Percentiles rank a stretch among this genome's conserved stretches.
Conservation (phyloP, 1,140 invertebrate genomes). For the Pogonus chalceus region DNA sequence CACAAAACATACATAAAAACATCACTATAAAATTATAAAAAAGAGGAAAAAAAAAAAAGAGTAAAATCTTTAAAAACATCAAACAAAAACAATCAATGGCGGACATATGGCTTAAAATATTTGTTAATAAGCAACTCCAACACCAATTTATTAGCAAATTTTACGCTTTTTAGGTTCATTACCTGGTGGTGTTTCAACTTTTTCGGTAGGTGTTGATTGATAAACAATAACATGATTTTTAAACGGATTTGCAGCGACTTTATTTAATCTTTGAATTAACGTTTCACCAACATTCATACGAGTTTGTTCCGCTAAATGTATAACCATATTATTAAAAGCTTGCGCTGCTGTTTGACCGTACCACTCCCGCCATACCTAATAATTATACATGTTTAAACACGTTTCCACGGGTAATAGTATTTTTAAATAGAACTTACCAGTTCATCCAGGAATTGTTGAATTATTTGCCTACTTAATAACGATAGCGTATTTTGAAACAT, state of each 20-base stretch:
- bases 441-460: slow-evolving; percentile 83
- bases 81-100: too few species aligned
- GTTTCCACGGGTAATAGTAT: too few species aligned
- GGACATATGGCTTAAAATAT: too few species aligned
- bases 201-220: neutral
- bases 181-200: slow-evolving; percentile 7
- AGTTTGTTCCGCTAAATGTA: slow-evolving; percentile 69
- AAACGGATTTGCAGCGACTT: slow-evolving; percentile 67
- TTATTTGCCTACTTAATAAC: slow-evolving; percentile 68
- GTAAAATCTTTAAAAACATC: too few species aligned
- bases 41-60: too few species aligned
- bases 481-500: slow-evolving; percentile 86
- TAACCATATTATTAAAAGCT: slow-evolving; percentile 71
- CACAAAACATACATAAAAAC: too few species aligned
- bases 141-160: too few species aligned
- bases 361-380: slow-evolving; percentile 43
- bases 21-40: too few species aligned
- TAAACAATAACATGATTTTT: slow-evolving; percentile 36
- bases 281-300: slow-evolving; percentile 44
- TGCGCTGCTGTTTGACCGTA: slow-evolving; percentile 63
- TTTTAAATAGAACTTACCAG: slow-evolving; percentile 53
- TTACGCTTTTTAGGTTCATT: too few species aligned
- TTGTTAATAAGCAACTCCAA: too few species aligned
- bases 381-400: slow-evolving; percentile 13
- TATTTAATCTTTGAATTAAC: slow-evolving; percentile 35